Evolutionary conservation across 2,113 vertebrate species (phyloP).

Genomic region (Chionomys nivalis): DNA sequence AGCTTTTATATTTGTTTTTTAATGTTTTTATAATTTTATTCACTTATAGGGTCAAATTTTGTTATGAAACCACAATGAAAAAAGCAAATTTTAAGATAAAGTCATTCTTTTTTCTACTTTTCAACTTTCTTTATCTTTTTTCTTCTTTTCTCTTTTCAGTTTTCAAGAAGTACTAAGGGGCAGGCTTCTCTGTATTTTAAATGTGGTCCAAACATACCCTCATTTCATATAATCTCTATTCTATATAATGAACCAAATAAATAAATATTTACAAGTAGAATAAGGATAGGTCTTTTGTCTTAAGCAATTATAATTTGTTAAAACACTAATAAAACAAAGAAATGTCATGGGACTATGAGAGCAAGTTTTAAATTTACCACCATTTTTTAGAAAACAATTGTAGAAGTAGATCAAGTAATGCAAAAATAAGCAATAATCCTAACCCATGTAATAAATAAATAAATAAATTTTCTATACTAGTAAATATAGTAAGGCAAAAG

Average conservation of each 20-base stretch:
- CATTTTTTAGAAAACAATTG: neutral
- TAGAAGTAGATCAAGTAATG: neutral
- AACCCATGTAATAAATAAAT: neutral
- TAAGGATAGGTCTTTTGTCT: neutral
- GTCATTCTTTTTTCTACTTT: neutral
- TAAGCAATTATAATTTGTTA: neutral
- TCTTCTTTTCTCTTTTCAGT: neutral
- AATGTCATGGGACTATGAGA: neutral
- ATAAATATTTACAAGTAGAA: neutral
- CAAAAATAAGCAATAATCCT: neutral
- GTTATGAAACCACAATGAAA: neutral
- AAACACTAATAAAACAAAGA: neutral
- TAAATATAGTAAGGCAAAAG: neutral
- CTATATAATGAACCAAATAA: neutral
- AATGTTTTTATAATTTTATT: neutral
- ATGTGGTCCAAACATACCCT: neutral
- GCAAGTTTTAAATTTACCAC: neutral
- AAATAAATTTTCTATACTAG: neutral
- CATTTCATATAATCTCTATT: neutral
- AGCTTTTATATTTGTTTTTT: neutral
- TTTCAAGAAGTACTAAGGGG: neutral
- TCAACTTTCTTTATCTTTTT: neutral
- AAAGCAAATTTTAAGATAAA: neutral
- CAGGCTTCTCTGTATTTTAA: neutral
- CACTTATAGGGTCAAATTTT: neutral